Percentiles rank a stretch among this genome's conserved stretches.
phyloP scores from a whole-genome alignment of 2,888 invertebrate species.

The Agriopis marginaria region DNA sequence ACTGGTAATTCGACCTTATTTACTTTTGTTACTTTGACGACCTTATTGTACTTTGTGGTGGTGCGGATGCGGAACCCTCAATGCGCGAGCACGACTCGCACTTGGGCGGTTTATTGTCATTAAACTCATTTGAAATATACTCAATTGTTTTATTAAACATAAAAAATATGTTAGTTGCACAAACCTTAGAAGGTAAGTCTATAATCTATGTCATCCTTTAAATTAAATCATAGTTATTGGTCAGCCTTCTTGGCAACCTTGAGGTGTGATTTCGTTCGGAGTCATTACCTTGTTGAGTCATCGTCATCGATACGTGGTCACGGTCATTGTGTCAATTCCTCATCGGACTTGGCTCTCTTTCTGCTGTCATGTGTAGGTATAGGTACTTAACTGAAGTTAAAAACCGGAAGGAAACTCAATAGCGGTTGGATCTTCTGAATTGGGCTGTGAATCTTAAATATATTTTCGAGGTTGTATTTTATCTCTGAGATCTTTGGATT shows the following conservation, averaged over 20 bases:
- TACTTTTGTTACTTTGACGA: too few species aligned
- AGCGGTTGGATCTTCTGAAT: background rate
- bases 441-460: background rate
- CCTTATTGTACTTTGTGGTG: too few species aligned
- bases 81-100: too few species aligned
- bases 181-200: background rate
- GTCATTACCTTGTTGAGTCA: conserved; percentile 48
- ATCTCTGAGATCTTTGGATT: conserved; percentile 1
- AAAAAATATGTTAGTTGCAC: background rate
- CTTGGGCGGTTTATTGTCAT: too few species aligned
- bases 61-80: too few species aligned
- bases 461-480: background rate
- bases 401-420: conserved; percentile 5
- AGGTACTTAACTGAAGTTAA: background rate
- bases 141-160: too few species aligned
- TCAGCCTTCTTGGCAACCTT: conserved; percentile 23
- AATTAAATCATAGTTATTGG: conserved; percentile 17
- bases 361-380: conserved; percentile 7
- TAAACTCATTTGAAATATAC: too few species aligned
- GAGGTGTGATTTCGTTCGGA: conserved; percentile 19
- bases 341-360: conserved; percentile 26
- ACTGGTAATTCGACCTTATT: too few species aligned
- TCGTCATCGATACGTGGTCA: conserved; percentile 49
- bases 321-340: conserved; percentile 47
- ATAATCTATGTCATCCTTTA: background rate